Base-by-base conservation (phyloP, 2,113 vertebrate genomes). In the Petromus typicus region DNA sequence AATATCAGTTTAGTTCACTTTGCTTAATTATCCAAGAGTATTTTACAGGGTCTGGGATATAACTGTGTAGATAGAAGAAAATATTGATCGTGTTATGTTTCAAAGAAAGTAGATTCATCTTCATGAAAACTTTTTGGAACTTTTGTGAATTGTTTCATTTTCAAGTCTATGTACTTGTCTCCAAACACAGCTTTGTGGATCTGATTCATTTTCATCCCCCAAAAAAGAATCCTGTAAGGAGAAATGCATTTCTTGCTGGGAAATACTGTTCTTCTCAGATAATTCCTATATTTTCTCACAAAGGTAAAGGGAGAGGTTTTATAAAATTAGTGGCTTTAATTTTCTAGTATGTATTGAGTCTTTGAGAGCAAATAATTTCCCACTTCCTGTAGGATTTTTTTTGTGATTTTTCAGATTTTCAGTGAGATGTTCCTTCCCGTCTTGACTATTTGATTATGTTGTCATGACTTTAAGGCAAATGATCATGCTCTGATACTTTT, bases 21-120 rank as follows among this genome's bases (percentile, higher is more conserved):
- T 96, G 59, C 91, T 96, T 97, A 98, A 98, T 97, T 89, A 78
- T 82, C 34, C 0, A 87, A 87, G 96, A 94, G 61, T 94, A 96
- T 96, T 96, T n/a, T 97, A 96, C 69, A 57, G 63, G 61, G 48
- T 67, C 89, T 96, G 73, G 86, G 96, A 85, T 97, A 93, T 66
- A 76, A 23, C 45, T 92, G 63, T 91, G 73, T 93, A 97, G 66
- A 81, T 89, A 96, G 57, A 95, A 95, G 96, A 96, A 88, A 86
- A 54, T 79, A 87, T 87, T 96, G 75, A 93, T 96, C 93, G 76
- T 91, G 16, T 48, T 95, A 92, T 96, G 2, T 94, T 97, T 96
- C 91, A 97, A 96, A 94, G 76, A 96, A 95, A 97, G 95, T 88
- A 91, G 89, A 95, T 90, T 91, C 43, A 64, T 86, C 78, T 90